Evolutionary conservation across 2,113 vertebrate genomes (phyloP).

Genomic region (Eurypyga helias): DNA sequence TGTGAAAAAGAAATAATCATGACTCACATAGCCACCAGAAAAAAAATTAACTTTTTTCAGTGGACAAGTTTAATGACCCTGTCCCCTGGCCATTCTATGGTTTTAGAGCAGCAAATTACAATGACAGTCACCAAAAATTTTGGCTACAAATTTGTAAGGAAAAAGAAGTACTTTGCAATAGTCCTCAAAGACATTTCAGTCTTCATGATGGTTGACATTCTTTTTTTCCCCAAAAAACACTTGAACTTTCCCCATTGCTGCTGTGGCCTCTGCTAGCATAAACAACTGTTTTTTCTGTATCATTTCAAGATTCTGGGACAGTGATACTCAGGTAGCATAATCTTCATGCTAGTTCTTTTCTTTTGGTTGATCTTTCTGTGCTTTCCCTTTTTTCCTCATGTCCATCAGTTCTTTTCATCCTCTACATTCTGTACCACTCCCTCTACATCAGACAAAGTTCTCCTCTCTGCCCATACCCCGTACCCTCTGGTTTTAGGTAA

Average conservation of each 20-base stretch:
- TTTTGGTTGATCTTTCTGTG: background rate
- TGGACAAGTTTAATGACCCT: slow-evolving; percentile 7
- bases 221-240: background rate
- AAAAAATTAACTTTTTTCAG: background rate
- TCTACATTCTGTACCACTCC: background rate
- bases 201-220: background rate
- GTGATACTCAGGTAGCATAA: background rate
- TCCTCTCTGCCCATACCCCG: background rate
- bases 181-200: background rate
- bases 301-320: background rate
- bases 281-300: background rate
- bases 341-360: background rate
- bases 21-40: background rate
- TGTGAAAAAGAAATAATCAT: slow-evolving; percentile 25
- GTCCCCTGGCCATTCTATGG: background rate
- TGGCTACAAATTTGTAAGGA: background rate
- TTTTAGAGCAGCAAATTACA: background rate
- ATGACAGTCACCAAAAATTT: background rate
- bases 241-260: background rate
- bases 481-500: background rate
- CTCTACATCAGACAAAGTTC: background rate
- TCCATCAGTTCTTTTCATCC: background rate
- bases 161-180: background rate
- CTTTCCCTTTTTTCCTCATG: background rate
- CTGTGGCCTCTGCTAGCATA: background rate